Base-by-base conservation (phyloP, 2,888 invertebrate species). In the Meiosimyza platycephala region DNA sequence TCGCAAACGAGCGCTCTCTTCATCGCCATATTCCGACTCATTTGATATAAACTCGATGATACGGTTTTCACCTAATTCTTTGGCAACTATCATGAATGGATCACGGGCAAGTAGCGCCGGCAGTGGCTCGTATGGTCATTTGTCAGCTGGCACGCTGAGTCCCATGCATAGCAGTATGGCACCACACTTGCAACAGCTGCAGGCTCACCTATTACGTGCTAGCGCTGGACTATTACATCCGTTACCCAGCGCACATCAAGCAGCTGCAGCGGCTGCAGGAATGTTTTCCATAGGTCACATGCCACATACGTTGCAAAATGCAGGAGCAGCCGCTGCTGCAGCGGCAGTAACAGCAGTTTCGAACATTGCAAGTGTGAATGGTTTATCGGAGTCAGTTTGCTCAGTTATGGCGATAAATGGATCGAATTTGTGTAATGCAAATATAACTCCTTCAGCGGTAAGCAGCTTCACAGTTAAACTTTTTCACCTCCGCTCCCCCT, bases 21-120 rank as follows among this genome's bases (percentile, higher is more conserved):
- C 95, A 85, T 98, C 98, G 15, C 95, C 95, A 0, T 97, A 98
- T 86, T 97, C 97, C 0, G 98, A 98, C 79, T 95, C 96, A 72
- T 94, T 97, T 78, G 98, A 98, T 89, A 92, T 98, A 83, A 97
- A 97, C 83, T 96, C 97, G 71, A 94, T 98, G 90, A 98, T 98
- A 79, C 91, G 98, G 74, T 97, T 97, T 80, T 97, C 97, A 7
- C 98, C 98, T 6, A 95, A 96, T 80, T 96, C 97, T 33, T 88
- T 98, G 78, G 95, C 93, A 12, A 93, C 93, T 64, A 90, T 93
- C 78, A 92, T 93, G 78, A 93, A 93, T 83, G 93, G 95, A 18
- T 96, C 96, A 0, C 89, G 96, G 77, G 94, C 95, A 75, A 85
- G 84, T 62, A 85, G 85, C 51, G 93, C 95, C 48, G 95, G 95